phyloP scores from a whole-genome alignment of 2,888 invertebrate species.

The Plebejus argus region DNA sequence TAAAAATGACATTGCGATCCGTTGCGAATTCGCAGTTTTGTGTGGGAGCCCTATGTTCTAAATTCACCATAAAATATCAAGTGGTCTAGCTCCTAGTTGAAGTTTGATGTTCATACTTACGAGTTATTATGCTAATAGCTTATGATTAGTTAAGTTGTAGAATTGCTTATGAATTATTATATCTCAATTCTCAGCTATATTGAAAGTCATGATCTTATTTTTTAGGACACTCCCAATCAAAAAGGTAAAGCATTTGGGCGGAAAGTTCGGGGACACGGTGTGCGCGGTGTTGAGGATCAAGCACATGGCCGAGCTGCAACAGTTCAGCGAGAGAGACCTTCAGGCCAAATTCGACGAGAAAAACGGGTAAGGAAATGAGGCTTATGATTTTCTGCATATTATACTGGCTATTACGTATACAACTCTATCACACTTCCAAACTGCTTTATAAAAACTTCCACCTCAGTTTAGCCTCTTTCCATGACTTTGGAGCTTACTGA shows the following conservation, averaged over 20 bases:
- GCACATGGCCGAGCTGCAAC: constrained; percentile 89
- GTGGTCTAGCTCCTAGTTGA: too few species aligned
- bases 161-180: not conserved
- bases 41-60: too few species aligned
- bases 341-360: constrained; percentile 90
- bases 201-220: constrained; percentile 24
- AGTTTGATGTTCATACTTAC: too few species aligned
- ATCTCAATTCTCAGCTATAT: too few species aligned
- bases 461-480: not conserved
- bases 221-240: constrained; percentile 84
- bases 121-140: too few species aligned
- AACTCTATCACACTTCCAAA: not conserved
- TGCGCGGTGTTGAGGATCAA: constrained; percentile 85
- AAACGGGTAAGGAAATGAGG: constrained; percentile 84
- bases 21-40: too few species aligned
- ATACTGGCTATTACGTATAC: too few species aligned
- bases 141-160: not conserved
- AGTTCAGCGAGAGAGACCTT: constrained; percentile 86
- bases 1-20: too few species aligned
- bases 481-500: too few species aligned
- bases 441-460: not conserved
- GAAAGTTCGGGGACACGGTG: constrained; percentile 94
- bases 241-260: constrained; percentile 95
- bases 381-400: not conserved
- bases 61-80: too few species aligned